phyloP scores from a whole-genome alignment of 2,113 vertebrate genomes.

The Mus musculus region GRCm39 chrX:130044501-130045000 shows the following conservation, averaged over 20 bases:
- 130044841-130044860: background rate
- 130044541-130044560: slow-evolving; percentile 12
- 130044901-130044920: slow-evolving; percentile 29
- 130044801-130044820: slow-evolving; percentile 38
- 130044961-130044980: background rate
- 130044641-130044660: slow-evolving; percentile 26
- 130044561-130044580: background rate
- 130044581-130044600: background rate
- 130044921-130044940: background rate
- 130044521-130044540: slow-evolving; percentile 26
- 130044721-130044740: background rate
- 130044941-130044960: background rate
- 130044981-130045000: slow-evolving; percentile 21
- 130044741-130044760: background rate
- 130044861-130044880: background rate
- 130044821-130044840: background rate
- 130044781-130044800: slow-evolving; percentile 19
- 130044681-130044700: background rate
- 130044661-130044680: background rate
- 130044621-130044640: background rate
- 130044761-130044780: slow-evolving; percentile 31
- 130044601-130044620: background rate
- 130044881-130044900: background rate
- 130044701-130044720: slow-evolving; percentile 1
- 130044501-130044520: background rate